Base-by-base conservation (phyloP, 2,797 vertebrate genomes). In the Salarias fasciatus region DNA sequence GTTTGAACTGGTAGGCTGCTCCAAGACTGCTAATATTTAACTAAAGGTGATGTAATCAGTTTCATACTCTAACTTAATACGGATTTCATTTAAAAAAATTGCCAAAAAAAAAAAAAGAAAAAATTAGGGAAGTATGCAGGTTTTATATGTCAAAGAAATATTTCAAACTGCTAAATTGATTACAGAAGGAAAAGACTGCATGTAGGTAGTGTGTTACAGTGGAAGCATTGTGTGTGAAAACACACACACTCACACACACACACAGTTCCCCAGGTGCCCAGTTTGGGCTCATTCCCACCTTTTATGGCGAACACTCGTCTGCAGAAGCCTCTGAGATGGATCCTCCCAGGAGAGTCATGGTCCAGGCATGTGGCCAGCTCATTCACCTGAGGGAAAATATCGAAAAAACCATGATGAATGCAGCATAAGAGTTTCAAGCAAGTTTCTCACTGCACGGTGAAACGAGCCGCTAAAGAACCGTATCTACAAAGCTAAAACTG, bases 301-400 rank as follows among this genome's bases (percentile, higher is more conserved):
- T 95, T 97, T 75, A 96, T 95, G 71, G 93, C 92, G 51, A 97
- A 93, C 48, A 97, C 95, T n/a, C 96, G 95, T 0, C 94, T 89
- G 79, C 95, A 97, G 85, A 97, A 97, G 68, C 95, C 93, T 88
- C 93, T 94, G 82, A 97, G 98, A 88, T 82, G 92, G 87, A 97
- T 95, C 82, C 90, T 94, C 41, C 95, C 95, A 66, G 94, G 86
- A 62, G 93, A 92, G 64, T 95, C 92, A 1, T 94, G 93, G 79
- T 95, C 91, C 91, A 96, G 80, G 65, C 91, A 95, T 60, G 92
- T 91, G 29, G 93, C 91, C 63, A 96, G 89, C 65, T 92, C 94
- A 88, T 93, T 93, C 69, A 95, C 94, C 96, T 80, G 50, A 94
- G 62, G 37, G 48, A 33, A 55, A 41, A 30, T 15, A 33, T 3